These are phyloP conservation scores for Fulmarus glacialis DNA, from an alignment of 2,113 vertebrate species.

Conservation along the genomic window DNA sequence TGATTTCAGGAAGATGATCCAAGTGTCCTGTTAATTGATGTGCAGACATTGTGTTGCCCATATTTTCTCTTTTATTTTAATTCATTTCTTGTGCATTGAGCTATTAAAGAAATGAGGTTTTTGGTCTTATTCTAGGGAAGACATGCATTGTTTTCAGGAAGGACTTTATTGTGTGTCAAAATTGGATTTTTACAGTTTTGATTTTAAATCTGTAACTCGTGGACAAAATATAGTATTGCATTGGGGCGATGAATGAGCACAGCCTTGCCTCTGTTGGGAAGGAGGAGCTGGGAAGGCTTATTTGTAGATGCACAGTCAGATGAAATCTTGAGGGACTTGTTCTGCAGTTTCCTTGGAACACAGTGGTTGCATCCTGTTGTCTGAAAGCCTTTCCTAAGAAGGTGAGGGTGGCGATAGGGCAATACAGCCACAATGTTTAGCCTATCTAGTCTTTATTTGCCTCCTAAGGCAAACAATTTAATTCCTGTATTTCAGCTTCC, in stretches of 20 bases:
- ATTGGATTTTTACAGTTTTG: not conserved
- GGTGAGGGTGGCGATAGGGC: not conserved
- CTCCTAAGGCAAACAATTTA: not conserved
- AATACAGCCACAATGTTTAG: not conserved
- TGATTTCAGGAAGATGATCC: not conserved
- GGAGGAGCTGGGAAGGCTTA: not conserved
- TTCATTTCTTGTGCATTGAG: not conserved
- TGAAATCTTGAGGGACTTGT: not conserved
- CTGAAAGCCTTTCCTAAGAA: not conserved
- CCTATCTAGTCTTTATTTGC: not conserved
- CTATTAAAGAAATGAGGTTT: not conserved
- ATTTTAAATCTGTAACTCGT: not conserved
- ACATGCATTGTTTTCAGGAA: not conserved
- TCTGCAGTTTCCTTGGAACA: not conserved
- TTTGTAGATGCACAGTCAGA: not conserved
- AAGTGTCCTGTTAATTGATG: not conserved
- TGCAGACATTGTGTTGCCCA: not conserved
- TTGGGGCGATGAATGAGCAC: not conserved
- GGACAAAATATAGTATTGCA: not conserved
- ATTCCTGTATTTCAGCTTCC: constrained; percentile 12
- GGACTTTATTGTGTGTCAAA: not conserved
- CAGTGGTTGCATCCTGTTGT: not conserved
- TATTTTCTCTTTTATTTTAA: not conserved
- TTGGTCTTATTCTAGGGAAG: not conserved
- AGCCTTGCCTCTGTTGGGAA: not conserved